These are phyloP conservation scores for Malacosoma neustria DNA, from an alignment of 2,888 invertebrate species.

Conservation along the genomic window DNA sequence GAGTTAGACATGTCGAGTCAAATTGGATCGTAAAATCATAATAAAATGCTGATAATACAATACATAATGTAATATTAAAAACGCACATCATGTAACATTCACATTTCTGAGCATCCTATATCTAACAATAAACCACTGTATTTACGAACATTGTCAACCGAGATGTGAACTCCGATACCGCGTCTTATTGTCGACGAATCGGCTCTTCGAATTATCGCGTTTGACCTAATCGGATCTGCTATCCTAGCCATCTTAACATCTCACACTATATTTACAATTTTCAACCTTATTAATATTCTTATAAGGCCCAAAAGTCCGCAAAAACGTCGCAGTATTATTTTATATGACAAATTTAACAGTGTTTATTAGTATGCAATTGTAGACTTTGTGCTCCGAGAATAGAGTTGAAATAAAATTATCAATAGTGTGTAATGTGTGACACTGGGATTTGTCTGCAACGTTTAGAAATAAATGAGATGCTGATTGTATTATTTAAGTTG, in stretches of 20 bases:
- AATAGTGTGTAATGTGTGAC: conserved; percentile 46
- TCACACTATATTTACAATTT: conserved; percentile 7
- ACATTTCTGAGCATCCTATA: conserved; percentile 17
- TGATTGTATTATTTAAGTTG: conserved; percentile 64
- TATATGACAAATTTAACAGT: neutral
- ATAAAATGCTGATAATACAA: too few species aligned
- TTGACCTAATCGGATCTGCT: conserved; percentile 63
- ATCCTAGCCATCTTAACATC: conserved; percentile 19
- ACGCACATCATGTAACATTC: neutral
- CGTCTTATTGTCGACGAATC: conserved; percentile 52
- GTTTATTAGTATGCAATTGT: too few species aligned
- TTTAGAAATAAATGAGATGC: conserved; percentile 64
- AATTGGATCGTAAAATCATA: too few species aligned
- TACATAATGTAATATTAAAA: too few species aligned
- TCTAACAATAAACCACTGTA: conserved; percentile 47
- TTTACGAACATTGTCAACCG: conserved; percentile 49
- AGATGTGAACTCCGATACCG: conserved; percentile 43
- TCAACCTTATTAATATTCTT: conserved; percentile 14
- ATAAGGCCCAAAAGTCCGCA: conserved; percentile 12
- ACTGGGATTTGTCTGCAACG: conserved; percentile 61
- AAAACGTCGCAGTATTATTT: conserved; percentile 21
- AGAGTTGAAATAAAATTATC: too few species aligned
- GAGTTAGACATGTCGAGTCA: too few species aligned
- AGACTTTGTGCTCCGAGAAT: too few species aligned
- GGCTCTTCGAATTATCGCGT: conserved; percentile 55